Percentiles rank a stretch among this genome's conserved stretches.
Evolutionary conservation across 2,888 invertebrate species (phyloP).

Genomic region (Apodemia hepburni): DNA sequence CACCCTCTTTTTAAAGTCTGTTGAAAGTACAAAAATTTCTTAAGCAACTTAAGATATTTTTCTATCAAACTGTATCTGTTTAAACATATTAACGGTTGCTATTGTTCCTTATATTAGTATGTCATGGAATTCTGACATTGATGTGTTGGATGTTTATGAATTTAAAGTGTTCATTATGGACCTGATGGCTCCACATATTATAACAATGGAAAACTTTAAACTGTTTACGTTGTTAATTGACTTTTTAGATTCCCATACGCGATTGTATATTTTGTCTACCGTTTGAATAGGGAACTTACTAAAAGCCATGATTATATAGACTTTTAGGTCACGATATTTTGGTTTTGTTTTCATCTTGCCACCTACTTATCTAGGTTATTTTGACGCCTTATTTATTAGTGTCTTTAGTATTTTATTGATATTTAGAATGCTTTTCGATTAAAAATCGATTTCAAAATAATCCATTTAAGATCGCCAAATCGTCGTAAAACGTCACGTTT

Average conservation of each 20-base stretch:
- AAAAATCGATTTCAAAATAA: no score
- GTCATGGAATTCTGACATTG: conserved; percentile 2
- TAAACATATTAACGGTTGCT: neutral
- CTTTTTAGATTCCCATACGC: neutral
- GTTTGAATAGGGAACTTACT: neutral
- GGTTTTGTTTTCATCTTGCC: neutral
- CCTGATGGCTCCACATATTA: neutral
- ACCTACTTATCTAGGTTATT: no score
- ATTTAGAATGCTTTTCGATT: no score
- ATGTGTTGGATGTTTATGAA: neutral
- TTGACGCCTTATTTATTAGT: no score
- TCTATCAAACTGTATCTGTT: neutral
- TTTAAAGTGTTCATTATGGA: neutral
- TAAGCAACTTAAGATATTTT: neutral
- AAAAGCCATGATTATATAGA: conserved; percentile 1
- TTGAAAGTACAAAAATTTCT: no score
- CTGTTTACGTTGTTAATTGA: neutral
- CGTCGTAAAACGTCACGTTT: no score
- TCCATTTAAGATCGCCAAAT: no score
- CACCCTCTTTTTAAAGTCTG: no score
- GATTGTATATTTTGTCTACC: neutral
- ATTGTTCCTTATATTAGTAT: conserved; percentile 2
- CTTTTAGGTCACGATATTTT: conserved; percentile 1
- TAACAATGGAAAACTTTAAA: neutral
- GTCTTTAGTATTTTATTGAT: no score